Conservation (phyloP, 2,888 invertebrate genomes). For the Harpalus rufipes region DNA sequence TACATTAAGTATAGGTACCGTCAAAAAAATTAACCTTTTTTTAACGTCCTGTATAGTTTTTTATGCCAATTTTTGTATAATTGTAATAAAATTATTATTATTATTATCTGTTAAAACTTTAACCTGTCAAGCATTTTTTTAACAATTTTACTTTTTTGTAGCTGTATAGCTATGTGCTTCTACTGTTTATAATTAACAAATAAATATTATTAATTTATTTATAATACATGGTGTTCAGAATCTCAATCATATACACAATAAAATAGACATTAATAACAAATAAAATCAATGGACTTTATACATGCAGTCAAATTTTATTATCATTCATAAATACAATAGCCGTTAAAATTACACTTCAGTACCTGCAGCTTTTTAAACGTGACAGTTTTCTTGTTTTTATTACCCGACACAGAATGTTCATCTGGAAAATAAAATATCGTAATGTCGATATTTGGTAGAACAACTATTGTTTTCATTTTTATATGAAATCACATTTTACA, state of each 20-base stretch:
- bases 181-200: not conserved
- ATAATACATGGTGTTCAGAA: constrained; percentile 26
- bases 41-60: too few species aligned
- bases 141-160: too few species aligned
- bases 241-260: constrained; percentile 35
- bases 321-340: constrained; percentile 53
- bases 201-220: constrained; percentile 36
- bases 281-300: constrained; percentile 60
- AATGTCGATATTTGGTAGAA: not conserved
- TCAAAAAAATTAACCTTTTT: too few species aligned
- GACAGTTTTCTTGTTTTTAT: constrained; percentile 10
- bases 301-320: constrained; percentile 55
- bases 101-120: too few species aligned
- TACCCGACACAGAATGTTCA: not conserved
- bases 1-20: too few species aligned
- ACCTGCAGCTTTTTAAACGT: constrained; percentile 41
- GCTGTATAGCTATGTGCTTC: too few species aligned
- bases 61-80: too few species aligned
- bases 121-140: too few species aligned
- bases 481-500: not conserved
- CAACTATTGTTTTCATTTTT: constrained; percentile 29
- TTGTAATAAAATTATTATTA: too few species aligned
- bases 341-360: constrained; percentile 41
- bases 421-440: not conserved
- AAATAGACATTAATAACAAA: constrained; percentile 53